Percentiles rank a stretch among this genome's conserved stretches.
phyloP scores from a whole-genome alignment of 1,140 invertebrate genomes.

The Venturia canescens region DNA sequence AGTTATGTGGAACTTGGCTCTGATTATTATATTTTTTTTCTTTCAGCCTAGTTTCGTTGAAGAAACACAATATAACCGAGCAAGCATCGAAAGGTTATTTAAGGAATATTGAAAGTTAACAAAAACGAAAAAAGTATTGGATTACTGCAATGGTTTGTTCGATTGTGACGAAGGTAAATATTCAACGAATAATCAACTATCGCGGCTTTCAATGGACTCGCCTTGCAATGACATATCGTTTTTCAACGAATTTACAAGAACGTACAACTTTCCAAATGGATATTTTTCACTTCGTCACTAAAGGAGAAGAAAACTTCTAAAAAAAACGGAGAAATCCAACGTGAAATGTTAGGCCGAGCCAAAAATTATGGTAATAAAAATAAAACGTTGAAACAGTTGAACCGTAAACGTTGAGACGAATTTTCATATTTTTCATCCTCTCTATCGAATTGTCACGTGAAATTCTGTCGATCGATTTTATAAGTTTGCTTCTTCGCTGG shows the following conservation, averaged over 20 bases:
- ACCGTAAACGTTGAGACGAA: background rate
- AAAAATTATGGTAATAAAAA: background rate
- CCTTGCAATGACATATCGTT: background rate
- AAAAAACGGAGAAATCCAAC: background rate
- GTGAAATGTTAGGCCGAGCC: background rate
- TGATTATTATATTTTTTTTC: background rate
- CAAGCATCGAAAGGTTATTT: no score
- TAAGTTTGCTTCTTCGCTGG: no score
- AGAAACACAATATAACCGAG: no score
- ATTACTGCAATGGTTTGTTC: no score
- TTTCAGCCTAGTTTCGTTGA: no score
- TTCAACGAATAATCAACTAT: background rate
- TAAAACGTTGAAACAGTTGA: background rate
- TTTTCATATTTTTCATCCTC: background rate
- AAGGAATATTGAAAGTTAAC: no score
- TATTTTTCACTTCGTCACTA: background rate
- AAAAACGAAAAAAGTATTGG: no score
- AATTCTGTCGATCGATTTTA: no score
- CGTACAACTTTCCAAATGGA: background rate
- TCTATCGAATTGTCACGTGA: background rate
- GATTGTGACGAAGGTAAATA: background rate
- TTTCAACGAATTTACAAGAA: background rate
- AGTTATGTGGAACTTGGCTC: background rate
- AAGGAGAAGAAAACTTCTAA: background rate
- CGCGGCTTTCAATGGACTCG: background rate